Evolutionary conservation across 1,140 invertebrate genomes (phyloP).

Genomic region (Megalonaias nervosa): DNA sequence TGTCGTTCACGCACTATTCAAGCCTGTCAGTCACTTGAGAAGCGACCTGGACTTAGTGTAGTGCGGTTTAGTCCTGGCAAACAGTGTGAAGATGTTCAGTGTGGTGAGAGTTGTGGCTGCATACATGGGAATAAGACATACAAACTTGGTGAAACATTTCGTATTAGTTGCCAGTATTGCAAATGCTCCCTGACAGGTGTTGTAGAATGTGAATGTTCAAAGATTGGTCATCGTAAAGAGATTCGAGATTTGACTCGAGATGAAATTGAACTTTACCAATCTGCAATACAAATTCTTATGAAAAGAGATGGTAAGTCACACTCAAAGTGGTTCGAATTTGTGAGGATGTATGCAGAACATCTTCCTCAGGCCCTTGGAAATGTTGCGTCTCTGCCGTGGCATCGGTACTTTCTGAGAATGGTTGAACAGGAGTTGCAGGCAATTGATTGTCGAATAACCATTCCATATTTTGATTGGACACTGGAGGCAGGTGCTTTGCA

Average conservation of each 20-base stretch:
- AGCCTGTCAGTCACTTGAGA: constrained; percentile 46
- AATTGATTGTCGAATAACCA: constrained; percentile 50
- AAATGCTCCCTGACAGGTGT: constrained; percentile 47
- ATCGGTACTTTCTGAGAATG: constrained; percentile 49
- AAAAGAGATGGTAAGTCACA: constrained; percentile 33
- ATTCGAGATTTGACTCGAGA: constrained; percentile 50
- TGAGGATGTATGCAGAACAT: constrained; percentile 47
- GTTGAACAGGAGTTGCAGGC: constrained; percentile 52
- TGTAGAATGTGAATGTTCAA: constrained; percentile 39
- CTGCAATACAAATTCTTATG: constrained; percentile 35
- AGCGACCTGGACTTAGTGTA: constrained; percentile 31
- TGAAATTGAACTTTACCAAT: constrained; percentile 42
- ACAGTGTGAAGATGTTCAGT: constrained; percentile 45
- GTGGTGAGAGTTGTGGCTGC: constrained; percentile 51
- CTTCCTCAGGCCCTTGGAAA: constrained; percentile 53
- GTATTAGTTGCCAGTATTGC: constrained; percentile 49
- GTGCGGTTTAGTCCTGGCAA: constrained; percentile 51
- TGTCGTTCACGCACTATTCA: constrained; percentile 42
- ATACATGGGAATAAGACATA: constrained; percentile 45
- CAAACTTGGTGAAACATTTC: constrained; percentile 46
- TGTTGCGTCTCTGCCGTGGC: constrained; percentile 55
- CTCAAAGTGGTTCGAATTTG: constrained; percentile 48
- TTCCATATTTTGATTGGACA: constrained; percentile 66
- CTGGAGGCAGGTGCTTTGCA: constrained; percentile 52
- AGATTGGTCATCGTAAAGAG: constrained; percentile 48